Base-by-base conservation (phyloP, 2,888 invertebrate genomes). In the Eristalis tenax region DNA sequence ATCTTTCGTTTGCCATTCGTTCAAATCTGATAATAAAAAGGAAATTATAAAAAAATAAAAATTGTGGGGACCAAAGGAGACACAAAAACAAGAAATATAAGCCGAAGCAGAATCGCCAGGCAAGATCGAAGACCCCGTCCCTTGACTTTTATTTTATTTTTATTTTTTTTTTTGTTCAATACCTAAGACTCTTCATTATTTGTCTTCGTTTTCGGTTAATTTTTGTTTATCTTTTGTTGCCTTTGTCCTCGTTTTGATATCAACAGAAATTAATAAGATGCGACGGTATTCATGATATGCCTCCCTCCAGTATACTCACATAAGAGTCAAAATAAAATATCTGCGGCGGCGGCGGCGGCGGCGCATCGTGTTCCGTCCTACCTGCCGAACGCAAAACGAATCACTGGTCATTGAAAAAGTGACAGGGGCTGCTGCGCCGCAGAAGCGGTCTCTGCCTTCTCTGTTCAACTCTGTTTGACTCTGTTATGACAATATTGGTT, bases 231-330 rank as follows among this genome's bases (percentile, higher is more conserved):
- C 73, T 86, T 59, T 79, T 82, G 73, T 78, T 74, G 69, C 32
- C 71, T 87, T 87, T 83, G 86, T 87, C 70, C 86, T 66, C 78
- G 18, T 79, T 87, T 87, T 75, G 83, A 87, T 87, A 87, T 83
- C 87, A 79, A 79, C 79, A 87, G 87, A 83, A 87, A 87, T 87
- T 87, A 87, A 87, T 87, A 87, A 87, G 87, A 87, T 87, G 83
- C 87, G 83, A 87, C 87, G 87, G 83, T 75, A 83, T 87, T 87
- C 87, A 87, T 83, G 87, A 87, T 87, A 79, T 83, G 83, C 79
- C 75, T 76, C 70, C 87, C 74, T 83, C 43, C 64, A 22, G 32
- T 65, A 79, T 78, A 79, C 57, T 71, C 70, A 28, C 65, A 43
- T 38, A 80, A 61, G 43, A 61, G 70, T 13, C 65, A 23, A 83